Evolutionary conservation across 2,888 invertebrate genomes (phyloP).

Genomic region (Cantharis rufa): DNA sequence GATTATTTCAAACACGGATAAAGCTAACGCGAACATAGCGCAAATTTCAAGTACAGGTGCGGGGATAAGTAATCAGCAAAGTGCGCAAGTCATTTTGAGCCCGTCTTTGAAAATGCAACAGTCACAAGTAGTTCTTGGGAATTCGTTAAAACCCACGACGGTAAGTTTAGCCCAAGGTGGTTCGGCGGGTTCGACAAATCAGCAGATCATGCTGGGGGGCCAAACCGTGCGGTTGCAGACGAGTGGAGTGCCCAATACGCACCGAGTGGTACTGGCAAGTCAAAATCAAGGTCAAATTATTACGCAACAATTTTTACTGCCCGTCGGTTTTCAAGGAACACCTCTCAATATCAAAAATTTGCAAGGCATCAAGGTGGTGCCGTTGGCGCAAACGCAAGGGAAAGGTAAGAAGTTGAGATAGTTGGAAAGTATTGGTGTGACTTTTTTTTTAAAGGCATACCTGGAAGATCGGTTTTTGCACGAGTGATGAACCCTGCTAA

Average conservation of each 20-base stretch:
- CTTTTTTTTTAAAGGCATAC: constrained; percentile 40
- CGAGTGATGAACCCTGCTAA: constrained; percentile 55
- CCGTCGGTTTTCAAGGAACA: constrained; percentile 65
- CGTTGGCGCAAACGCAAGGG: constrained; percentile 56
- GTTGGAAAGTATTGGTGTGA: neutral
- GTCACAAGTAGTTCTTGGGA: constrained; percentile 49
- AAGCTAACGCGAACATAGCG: constrained; percentile 21
- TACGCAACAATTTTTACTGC: constrained; percentile 64
- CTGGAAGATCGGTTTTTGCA: constrained; percentile 57
- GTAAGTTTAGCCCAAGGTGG: constrained; percentile 29
- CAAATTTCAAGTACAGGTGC: constrained; percentile 31
- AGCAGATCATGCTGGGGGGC: constrained; percentile 52
- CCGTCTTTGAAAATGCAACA: constrained; percentile 51
- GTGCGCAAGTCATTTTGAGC: constrained; percentile 48
- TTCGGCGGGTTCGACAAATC: constrained; percentile 42
- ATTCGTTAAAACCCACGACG: constrained; percentile 37
- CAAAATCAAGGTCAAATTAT: constrained; percentile 59
- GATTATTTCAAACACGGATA: constrained; percentile 35
- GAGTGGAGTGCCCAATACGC: constrained; percentile 44
- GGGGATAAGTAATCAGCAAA: constrained; percentile 47
- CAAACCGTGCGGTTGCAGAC: constrained; percentile 52
- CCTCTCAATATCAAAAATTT: constrained; percentile 65
- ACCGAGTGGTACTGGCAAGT: constrained; percentile 60
- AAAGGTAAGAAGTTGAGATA: constrained; percentile 38
- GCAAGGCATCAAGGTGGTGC: constrained; percentile 67